phyloP scores from a whole-genome alignment of 2,797 vertebrate species.

The Distichodus sexfasciatus region DNA sequence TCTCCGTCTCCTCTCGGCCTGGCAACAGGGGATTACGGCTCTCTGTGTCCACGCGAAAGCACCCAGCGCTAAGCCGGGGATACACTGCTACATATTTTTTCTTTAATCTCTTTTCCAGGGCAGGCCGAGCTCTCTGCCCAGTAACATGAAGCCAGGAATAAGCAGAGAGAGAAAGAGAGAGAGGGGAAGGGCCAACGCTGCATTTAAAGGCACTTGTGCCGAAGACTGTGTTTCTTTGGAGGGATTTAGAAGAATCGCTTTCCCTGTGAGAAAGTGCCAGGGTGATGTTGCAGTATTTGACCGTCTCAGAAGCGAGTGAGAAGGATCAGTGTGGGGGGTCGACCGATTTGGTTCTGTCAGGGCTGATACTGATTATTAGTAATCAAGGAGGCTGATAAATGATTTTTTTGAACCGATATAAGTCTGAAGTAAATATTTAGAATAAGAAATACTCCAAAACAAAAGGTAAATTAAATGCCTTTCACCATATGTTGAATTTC shows the following conservation, averaged over 20 bases:
- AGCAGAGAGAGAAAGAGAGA: neutral
- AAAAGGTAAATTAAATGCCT: too few species aligned
- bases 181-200: neutral
- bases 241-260: too few species aligned
- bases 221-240: neutral
- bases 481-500: too few species aligned
- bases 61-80: slow-evolving; percentile 29
- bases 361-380: too few species aligned
- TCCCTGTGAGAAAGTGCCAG: neutral
- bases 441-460: too few species aligned
- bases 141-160: slow-evolving; percentile 13
- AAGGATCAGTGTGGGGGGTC: too few species aligned
- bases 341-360: too few species aligned
- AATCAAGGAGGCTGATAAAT: too few species aligned
- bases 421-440: too few species aligned
- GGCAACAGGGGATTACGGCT: slow-evolving; percentile 38
- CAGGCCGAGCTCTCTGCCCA: slow-evolving; percentile 7
- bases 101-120: slow-evolving; percentile 44
- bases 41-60: slow-evolving; percentile 37
- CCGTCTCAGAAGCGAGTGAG: neutral
- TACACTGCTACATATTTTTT: slow-evolving; percentile 36
- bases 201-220: neutral
- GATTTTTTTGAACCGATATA: too few species aligned
- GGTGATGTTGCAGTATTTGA: neutral
- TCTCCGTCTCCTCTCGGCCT: slow-evolving; percentile 11